Evolutionary conservation across 2,797 vertebrate genomes (phyloP).

Genomic region (Crocidura indochinensis): DNA sequence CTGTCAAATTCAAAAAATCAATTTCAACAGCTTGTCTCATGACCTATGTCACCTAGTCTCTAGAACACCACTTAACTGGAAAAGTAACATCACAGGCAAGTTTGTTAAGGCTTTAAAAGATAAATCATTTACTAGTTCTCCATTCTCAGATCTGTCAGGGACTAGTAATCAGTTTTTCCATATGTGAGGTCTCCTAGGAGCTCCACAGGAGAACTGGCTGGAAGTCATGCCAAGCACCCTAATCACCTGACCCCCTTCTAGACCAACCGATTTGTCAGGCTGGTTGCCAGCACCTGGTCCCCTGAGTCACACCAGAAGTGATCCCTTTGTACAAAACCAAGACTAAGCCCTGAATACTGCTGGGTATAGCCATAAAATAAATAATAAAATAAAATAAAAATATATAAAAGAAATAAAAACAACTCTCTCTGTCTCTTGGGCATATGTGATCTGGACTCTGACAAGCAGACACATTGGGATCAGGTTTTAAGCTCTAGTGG

Average conservation of each 20-base stretch:
- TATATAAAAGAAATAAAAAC: too few species aligned
- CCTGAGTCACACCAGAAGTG: too few species aligned
- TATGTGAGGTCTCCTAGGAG: background rate
- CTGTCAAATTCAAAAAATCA: background rate
- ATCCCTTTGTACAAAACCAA: too few species aligned
- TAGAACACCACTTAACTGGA: conserved; percentile 7
- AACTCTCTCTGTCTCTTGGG: conserved; percentile 20
- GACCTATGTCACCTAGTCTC: background rate
- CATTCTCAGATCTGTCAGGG: background rate
- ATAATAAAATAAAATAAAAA: too few species aligned
- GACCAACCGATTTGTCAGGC: background rate
- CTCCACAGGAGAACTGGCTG: background rate
- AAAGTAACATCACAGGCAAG: background rate
- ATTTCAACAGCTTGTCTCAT: conserved; percentile 21
- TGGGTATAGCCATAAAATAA: too few species aligned
- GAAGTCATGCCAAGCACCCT: background rate
- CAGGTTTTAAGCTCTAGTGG: too few species aligned
- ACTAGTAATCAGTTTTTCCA: background rate
- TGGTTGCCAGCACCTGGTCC: too few species aligned
- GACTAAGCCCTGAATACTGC: too few species aligned
- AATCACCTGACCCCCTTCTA: background rate
- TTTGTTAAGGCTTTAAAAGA: too few species aligned
- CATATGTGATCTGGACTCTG: background rate
- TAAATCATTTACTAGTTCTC: background rate
- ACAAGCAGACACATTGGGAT: background rate